Conservation (phyloP, 1,140 invertebrate species). For the Psix sp. region DNA sequence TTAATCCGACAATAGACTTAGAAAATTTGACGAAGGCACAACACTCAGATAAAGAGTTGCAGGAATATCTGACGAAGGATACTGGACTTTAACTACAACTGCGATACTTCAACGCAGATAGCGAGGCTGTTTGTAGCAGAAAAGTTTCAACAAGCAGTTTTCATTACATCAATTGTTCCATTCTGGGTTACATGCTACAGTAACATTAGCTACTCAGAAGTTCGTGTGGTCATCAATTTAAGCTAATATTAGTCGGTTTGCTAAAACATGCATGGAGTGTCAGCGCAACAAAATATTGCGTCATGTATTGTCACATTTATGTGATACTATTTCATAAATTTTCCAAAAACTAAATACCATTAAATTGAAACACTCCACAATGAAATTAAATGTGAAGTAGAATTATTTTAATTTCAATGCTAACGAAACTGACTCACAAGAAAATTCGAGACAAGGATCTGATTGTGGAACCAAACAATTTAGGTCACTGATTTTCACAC, state of each 20-base stretch:
- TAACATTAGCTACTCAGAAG: constrained; percentile 18
- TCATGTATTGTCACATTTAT: constrained; percentile 1
- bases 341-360: no score
- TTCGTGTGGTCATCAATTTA: constrained; percentile 56
- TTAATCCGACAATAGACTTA: neutral
- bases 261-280: constrained; percentile 25
- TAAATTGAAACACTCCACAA: no score
- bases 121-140: constrained; percentile 20
- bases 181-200: constrained; percentile 33
- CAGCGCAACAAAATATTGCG: constrained; percentile 28
- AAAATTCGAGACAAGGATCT: no score
- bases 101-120: constrained; percentile 15
- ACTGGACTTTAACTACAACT: neutral
- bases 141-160: constrained; percentile 52
- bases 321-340: no score
- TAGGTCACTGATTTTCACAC: no score
- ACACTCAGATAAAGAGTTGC: neutral
- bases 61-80: neutral
- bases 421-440: no score
- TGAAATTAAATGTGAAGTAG: no score
- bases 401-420: no score
- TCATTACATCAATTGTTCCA: constrained; percentile 63
- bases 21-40: constrained; percentile 10
- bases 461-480: no score
- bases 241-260: constrained; percentile 21